Evolutionary conservation across 1,140 invertebrate genomes (phyloP), one percentile per base, ranked within the genome.

Genomic region (Calliphora vicina): DNA sequence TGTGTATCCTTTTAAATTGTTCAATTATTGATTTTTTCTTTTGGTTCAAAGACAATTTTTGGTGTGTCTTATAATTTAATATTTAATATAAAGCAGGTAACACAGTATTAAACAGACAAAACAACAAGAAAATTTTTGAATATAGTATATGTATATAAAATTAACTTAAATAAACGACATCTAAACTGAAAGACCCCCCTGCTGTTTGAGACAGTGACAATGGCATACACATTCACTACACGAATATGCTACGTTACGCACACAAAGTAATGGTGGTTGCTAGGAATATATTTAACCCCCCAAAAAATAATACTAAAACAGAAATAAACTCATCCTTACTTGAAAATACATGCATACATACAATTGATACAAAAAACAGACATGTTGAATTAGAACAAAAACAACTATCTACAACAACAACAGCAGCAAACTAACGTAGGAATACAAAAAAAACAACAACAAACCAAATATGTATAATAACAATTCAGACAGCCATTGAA

Each of bases 401-500:
- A 35, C 26, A 35, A 35, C 26, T n/a, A 71, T 5, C 26, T 4
- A 74, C 26, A 74, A 35, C 72, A 74, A 74, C 72, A 35, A 50
- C 45, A 74, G 26, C 71, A 73, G 26, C 67, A 71, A 23, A 23
- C n/a, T n/a, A n/a, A n/a, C n/a, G n/a, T n/a, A n/a, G n/a, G n/a
- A n/a, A n/a, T n/a, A n/a, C n/a, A n/a, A n/a, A n/a, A n/a, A n/a
- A n/a, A n/a, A n/a, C n/a, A n/a, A n/a, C n/a, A n/a, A n/a, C n/a
- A n/a, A n/a, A 67, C 1, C 15, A 71, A 71, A 72, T 26, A 72
- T 35, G 35, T 35, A 74, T 74, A 74, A 74, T 74, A 74, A 74
- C 72, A 74, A 74, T 74, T 74, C 72, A 74, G 72, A 74, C 72
- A 74, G 72, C 72, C 72, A 74, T 74, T 74, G 72, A 74, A 74